A percentile compares a stretch with the other conserved stretches of the same genome.
Evolutionary conservation across 2,797 vertebrate species (phyloP).

Genomic region (Pseudopleuronectes americanus): DNA sequence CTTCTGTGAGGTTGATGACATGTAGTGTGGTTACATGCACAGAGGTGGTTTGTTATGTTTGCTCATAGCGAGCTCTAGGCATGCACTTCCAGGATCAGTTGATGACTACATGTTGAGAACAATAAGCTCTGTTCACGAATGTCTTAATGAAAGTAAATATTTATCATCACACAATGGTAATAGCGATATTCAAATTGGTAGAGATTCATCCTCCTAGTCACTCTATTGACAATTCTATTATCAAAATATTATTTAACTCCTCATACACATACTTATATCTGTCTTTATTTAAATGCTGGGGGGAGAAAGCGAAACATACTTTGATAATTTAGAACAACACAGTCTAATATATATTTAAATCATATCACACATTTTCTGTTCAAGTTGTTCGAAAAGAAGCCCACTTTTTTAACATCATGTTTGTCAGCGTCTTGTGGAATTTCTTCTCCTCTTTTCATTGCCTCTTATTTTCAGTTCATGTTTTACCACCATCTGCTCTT

Average conservation of each 20-base stretch:
- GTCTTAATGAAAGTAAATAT: background rate
- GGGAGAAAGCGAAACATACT: too few relatives aligned
- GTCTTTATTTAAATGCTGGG: too few relatives aligned
- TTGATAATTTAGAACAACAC: too few relatives aligned
- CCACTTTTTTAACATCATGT: too few relatives aligned
- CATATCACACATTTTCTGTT: too few relatives aligned
- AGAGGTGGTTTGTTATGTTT: slow-evolving; percentile 23
- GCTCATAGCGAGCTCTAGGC: background rate
- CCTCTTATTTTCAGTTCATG: background rate
- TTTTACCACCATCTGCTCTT: background rate
- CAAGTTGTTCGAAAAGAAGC: too few relatives aligned
- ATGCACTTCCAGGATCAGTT: slow-evolving; percentile 1
- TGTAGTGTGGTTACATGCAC: slow-evolving; percentile 9
- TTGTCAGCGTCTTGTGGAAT: background rate
- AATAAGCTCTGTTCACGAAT: background rate
- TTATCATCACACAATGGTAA: background rate
- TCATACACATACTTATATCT: too few relatives aligned
- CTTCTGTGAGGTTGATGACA: slow-evolving; percentile 12
- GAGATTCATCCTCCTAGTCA: too few relatives aligned
- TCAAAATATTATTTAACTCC: too few relatives aligned
- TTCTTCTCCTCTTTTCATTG: slow-evolving; percentile 4
- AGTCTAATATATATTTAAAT: too few relatives aligned
- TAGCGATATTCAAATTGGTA: too few relatives aligned
- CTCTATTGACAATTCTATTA: too few relatives aligned
- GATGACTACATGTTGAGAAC: background rate